phyloP scores from a whole-genome alignment of 2,113 vertebrate genomes.

The Semnornis frantzii region DNA sequence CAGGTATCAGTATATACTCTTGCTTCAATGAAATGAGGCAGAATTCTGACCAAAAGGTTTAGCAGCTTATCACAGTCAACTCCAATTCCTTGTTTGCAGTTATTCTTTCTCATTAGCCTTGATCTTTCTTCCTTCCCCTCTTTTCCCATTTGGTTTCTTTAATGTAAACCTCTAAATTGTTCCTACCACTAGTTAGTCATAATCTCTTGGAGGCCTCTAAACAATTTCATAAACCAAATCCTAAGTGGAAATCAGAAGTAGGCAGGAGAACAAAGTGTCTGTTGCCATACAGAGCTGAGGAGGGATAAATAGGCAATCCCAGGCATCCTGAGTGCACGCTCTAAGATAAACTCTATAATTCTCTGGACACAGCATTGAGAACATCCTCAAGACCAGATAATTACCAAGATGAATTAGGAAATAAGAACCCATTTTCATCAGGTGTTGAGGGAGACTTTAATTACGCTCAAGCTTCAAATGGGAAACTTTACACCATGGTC shows the following conservation, averaged over 20 bases:
- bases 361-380: not conserved
- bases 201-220: slow-evolving; percentile 11
- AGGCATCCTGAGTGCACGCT: slow-evolving; percentile 1
- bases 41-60: not conserved
- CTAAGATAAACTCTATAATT: slow-evolving; percentile 22
- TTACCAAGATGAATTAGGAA: slow-evolving; percentile 39
- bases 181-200: not conserved
- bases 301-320: slow-evolving; percentile 38
- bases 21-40: not conserved
- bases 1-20: not conserved
- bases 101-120: not conserved
- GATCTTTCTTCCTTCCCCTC: not conserved
- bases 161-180: not conserved
- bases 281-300: not conserved
- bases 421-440: slow-evolving; percentile 51
- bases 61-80: not conserved
- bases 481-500: slow-evolving; percentile 55
- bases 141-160: not conserved
- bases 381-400: slow-evolving; percentile 24
- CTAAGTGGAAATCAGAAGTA: slow-evolving; percentile 9
- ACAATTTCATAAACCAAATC: not conserved
- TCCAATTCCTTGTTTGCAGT: not conserved
- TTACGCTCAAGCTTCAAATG: slow-evolving; percentile 32
- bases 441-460: slow-evolving; percentile 46
- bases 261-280: not conserved